These are phyloP conservation scores for Druon quercuslanigerum DNA, from an alignment of 1,140 invertebrate genomes.

Conservation along the genomic window DNA sequence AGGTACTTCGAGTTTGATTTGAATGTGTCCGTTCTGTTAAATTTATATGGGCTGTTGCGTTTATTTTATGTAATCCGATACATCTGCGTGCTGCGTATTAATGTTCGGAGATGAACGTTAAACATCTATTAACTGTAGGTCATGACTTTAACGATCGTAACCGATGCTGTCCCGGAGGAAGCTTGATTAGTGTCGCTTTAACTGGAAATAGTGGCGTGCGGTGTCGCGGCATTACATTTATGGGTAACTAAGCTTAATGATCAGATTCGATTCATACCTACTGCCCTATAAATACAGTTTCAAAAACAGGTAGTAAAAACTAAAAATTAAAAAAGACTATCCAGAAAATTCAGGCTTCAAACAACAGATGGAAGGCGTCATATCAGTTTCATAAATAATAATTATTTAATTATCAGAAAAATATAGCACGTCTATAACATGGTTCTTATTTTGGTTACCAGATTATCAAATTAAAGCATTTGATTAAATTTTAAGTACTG, in stretches of 20 bases:
- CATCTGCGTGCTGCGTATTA: neutral
- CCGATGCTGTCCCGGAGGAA: conserved; percentile 38
- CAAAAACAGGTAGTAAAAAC: neutral
- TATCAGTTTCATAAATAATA: no score
- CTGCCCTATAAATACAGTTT: neutral
- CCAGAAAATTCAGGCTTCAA: no score
- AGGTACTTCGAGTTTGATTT: no score
- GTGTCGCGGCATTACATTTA: conserved; percentile 34
- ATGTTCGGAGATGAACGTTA: neutral
- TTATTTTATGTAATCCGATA: neutral
- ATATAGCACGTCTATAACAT: no score
- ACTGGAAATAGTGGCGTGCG: conserved; percentile 38
- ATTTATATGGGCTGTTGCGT: no score
- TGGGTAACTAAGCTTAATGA: conserved; percentile 22
- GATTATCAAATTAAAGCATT: no score
- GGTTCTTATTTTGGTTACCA: no score
- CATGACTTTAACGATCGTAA: conserved; percentile 32
- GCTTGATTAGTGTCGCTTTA: conserved; percentile 45
- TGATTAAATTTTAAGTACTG: no score
- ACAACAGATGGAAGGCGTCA: no score
- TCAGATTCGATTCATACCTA: neutral
- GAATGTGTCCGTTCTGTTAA: no score
- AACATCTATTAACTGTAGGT: conserved; percentile 14
- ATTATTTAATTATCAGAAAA: no score
- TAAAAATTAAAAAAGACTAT: neutral